These are phyloP conservation scores for Macrotis lagotis DNA, from an alignment of 2,113 vertebrate genomes.

Conservation along the genomic window DNA sequence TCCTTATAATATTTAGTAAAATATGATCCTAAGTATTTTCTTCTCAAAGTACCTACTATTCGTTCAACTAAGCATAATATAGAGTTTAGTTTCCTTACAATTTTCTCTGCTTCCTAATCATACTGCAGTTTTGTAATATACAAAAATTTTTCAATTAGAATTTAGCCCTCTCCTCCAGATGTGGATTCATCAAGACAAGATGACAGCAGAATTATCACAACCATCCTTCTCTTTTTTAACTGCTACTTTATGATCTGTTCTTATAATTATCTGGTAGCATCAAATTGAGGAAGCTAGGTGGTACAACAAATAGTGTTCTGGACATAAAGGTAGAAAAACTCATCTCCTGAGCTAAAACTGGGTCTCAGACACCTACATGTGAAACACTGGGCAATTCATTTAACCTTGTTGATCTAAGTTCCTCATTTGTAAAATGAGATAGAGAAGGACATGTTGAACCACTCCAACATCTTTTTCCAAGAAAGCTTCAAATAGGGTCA, in stretches of 20 bases:
- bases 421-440: no score
- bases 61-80: not conserved
- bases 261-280: not conserved
- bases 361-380: no score
- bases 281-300: not conserved
- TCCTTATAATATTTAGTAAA: not conserved
- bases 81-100: not conserved
- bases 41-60: not conserved
- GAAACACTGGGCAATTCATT: no score
- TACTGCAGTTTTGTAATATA: not conserved
- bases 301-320: no score
- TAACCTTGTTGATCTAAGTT: no score
- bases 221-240: not conserved
- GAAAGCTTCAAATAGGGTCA: no score
- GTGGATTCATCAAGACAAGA: not conserved
- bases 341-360: no score
- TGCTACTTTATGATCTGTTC: not conserved
- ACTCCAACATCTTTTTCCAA: no score
- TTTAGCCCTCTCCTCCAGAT: not conserved
- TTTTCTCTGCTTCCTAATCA: not conserved
- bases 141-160: not conserved
- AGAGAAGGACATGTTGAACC: no score
- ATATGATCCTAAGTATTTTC: not conserved
- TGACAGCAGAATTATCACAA: not conserved
- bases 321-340: no score